Percentiles rank a stretch among this genome's conserved stretches.
phyloP scores from a whole-genome alignment of 2,113 vertebrate species.

The Trogon surrucura region DNA sequence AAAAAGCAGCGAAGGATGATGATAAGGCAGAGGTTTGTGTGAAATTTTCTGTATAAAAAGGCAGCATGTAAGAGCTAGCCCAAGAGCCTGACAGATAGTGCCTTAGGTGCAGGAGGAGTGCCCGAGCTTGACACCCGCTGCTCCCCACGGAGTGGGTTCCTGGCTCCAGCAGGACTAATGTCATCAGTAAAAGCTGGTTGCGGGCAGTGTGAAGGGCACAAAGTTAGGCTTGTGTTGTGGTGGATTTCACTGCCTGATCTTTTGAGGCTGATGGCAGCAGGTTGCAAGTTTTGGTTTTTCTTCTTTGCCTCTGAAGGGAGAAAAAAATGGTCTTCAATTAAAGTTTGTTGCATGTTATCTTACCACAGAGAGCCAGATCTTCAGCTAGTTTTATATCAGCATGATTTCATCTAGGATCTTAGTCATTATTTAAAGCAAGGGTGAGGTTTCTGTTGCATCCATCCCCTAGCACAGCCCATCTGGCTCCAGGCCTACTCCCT shows the following conservation, averaged over 20 bases:
- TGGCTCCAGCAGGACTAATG: neutral
- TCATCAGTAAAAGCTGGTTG: neutral
- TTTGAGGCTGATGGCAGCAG: neutral
- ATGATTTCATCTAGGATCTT: neutral
- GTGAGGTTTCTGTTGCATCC: slow-evolving; percentile 49
- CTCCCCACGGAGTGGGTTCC: neutral
- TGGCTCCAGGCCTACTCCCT: neutral
- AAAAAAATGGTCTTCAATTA: neutral
- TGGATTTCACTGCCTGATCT: neutral
- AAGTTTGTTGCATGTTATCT: neutral
- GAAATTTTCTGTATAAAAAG: neutral
- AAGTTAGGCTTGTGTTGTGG: neutral
- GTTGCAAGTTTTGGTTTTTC: neutral
- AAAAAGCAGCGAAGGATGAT: slow-evolving; percentile 75
- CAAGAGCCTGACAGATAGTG: neutral
- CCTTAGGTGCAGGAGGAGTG: neutral
- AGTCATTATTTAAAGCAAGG: slow-evolving; percentile 26
- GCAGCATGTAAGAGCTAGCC: neutral
- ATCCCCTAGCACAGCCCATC: neutral
- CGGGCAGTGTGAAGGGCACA: neutral
- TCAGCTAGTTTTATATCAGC: slow-evolving; percentile 31
- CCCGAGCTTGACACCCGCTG: neutral
- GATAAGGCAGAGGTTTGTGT: slow-evolving; percentile 79
- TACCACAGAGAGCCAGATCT: neutral
- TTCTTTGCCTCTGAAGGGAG: neutral